These are phyloP conservation scores for Trachymyrmex cornetzi DNA, from an alignment of 1,140 invertebrate genomes.

Conservation along the genomic window DNA sequence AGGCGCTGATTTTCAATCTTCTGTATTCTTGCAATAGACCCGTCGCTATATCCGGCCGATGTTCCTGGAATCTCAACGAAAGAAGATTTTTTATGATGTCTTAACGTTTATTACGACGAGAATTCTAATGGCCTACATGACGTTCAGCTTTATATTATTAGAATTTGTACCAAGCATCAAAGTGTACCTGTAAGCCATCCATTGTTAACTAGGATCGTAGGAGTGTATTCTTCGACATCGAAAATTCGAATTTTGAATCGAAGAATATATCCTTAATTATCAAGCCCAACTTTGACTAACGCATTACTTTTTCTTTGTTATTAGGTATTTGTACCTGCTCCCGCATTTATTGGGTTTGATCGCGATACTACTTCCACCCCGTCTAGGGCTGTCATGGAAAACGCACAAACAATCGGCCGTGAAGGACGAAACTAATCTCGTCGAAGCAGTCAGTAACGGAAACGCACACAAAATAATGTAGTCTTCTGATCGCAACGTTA, in stretches of 20 bases:
- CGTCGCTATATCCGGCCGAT: constrained; percentile 91
- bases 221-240: not conserved
- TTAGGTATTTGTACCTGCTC: constrained; percentile 88
- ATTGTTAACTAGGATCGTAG: not conserved
- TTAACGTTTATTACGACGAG: constrained; percentile 93
- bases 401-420: constrained; percentile 10
- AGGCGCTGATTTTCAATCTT: not conserved
- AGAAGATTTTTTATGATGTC: constrained; percentile 92
- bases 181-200: constrained; percentile 90
- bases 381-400: constrained; percentile 71
- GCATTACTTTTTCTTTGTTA: constrained; percentile 52
- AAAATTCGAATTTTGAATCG: not conserved
- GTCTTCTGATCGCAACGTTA: constrained; percentile 11
- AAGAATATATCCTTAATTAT: not conserved
- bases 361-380: constrained; percentile 87
- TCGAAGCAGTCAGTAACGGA: constrained; percentile 69
- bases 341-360: constrained; percentile 88
- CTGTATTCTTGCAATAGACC: constrained; percentile 85
- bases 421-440: constrained; percentile 27
- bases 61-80: constrained; percentile 89
- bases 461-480: constrained; percentile 73
- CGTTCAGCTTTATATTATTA: constrained; percentile 96
- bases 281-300: not conserved
- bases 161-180: constrained; percentile 91
- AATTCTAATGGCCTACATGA: constrained; percentile 94